These are phyloP conservation scores for Perizoma flavofasciatum DNA, from an alignment of 2,888 invertebrate genomes.

Conservation along the genomic window DNA sequence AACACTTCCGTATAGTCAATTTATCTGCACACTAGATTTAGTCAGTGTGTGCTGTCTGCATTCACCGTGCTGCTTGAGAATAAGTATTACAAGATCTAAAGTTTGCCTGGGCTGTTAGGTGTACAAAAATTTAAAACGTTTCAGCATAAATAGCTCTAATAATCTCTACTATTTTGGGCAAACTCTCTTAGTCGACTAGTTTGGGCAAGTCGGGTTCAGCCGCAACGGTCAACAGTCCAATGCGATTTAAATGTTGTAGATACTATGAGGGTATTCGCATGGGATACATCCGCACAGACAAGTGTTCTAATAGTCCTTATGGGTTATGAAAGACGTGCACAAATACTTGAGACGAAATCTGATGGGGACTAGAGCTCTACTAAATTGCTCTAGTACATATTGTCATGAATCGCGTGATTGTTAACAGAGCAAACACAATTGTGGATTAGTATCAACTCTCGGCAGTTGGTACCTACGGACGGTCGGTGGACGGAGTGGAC, in stretches of 20 bases:
- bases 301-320: conserved; percentile 17
- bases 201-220: conserved; percentile 13
- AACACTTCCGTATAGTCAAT: conserved; percentile 42
- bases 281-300: conserved; percentile 55
- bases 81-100: too few relatives aligned
- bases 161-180: too few relatives aligned
- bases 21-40: conserved; percentile 26
- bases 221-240: conserved; percentile 56
- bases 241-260: conserved; percentile 71
- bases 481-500: conserved; percentile 56
- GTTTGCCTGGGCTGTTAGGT: too few relatives aligned
- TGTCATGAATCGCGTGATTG: conserved; percentile 26
- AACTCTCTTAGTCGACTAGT: too few relatives aligned
- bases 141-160: too few relatives aligned
- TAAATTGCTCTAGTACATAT: conserved; percentile 8
- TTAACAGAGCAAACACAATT: conserved; percentile 28
- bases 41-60: conserved; percentile 4
- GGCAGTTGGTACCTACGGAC: conserved; percentile 16
- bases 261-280: conserved; percentile 62
- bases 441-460: conserved; percentile 38
- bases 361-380: not conserved
- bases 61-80: conserved; percentile 7
- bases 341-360: not conserved
- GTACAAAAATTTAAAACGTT: too few relatives aligned
- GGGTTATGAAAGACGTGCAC: conserved; percentile 13